Percentiles rank a stretch among this genome's conserved stretches.
Evolutionary conservation across 2,797 vertebrate species (phyloP).

Genomic region (Rhinella marina): DNA sequence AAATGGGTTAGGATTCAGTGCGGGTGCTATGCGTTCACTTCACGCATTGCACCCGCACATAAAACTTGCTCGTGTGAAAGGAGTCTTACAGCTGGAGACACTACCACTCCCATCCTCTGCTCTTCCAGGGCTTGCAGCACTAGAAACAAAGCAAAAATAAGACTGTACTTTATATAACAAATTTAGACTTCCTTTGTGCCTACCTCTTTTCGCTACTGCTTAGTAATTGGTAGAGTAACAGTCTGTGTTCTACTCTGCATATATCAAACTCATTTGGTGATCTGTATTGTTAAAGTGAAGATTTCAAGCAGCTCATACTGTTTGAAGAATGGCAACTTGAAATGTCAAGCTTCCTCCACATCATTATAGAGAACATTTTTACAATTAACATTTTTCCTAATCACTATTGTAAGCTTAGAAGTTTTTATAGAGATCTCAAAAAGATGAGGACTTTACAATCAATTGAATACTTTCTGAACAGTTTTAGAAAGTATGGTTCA

Average conservation of each 20-base stretch:
- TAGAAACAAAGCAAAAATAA: background rate
- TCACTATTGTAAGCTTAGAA: slow-evolving; percentile 21
- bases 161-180: background rate
- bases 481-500: background rate
- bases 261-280: background rate
- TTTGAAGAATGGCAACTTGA: slow-evolving; percentile 16
- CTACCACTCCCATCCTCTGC: too few species aligned
- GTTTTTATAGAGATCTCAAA: background rate
- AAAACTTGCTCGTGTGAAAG: too few species aligned
- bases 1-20: too few species aligned
- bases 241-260: background rate
- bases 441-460: background rate
- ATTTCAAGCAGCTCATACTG: slow-evolving; percentile 10
- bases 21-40: too few species aligned
- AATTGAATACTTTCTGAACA: background rate
- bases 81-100: too few species aligned
- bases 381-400: slow-evolving; percentile 47
- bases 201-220: background rate
- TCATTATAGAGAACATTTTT: slow-evolving; percentile 40
- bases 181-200: background rate
- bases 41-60: too few species aligned
- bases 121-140: background rate
- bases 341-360: slow-evolving; percentile 38
- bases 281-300: slow-evolving; percentile 19
- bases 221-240: background rate